Evolutionary conservation across 1,140 invertebrate genomes (phyloP).

Genomic region (Sipha flava): DNA sequence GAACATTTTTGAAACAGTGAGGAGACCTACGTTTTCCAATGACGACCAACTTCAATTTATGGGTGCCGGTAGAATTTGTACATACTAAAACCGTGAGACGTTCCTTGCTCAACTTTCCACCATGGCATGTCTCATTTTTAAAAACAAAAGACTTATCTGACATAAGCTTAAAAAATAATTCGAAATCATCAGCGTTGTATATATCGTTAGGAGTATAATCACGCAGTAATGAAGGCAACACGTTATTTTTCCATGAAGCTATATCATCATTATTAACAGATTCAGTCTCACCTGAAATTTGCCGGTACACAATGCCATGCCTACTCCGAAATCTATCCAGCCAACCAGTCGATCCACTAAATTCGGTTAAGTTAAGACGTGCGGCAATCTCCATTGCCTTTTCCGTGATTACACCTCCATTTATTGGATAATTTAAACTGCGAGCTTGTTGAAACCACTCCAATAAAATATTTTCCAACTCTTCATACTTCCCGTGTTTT

Average conservation of each 20-base stretch:
- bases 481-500: too few species aligned
- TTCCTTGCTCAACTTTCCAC: too few species aligned
- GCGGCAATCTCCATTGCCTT: not conserved
- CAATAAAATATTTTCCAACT: not conserved
- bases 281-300: constrained; percentile 3
- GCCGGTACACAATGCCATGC: too few species aligned
- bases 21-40: not conserved
- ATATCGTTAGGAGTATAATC: too few species aligned
- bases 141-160: not conserved
- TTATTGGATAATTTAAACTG: not conserved
- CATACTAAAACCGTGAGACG: too few species aligned
- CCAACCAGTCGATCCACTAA: not conserved
- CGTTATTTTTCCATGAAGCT: not conserved
- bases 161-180: not conserved
- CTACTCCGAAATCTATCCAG: too few species aligned
- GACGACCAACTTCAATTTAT: not conserved
- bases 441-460: constrained; percentile 23
- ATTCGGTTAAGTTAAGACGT: constrained; percentile 13
- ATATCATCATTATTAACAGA: not conserved
- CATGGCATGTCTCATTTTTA: not conserved
- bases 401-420: too few species aligned
- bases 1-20: not conserved
- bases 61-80: too few species aligned
- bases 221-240: not conserved
- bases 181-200: not conserved